Percentiles rank a stretch among this genome's conserved stretches.
These are phyloP conservation scores for Dasypogon diadema DNA, from an alignment of 2,888 invertebrate genomes.

Conservation along the genomic window DNA sequence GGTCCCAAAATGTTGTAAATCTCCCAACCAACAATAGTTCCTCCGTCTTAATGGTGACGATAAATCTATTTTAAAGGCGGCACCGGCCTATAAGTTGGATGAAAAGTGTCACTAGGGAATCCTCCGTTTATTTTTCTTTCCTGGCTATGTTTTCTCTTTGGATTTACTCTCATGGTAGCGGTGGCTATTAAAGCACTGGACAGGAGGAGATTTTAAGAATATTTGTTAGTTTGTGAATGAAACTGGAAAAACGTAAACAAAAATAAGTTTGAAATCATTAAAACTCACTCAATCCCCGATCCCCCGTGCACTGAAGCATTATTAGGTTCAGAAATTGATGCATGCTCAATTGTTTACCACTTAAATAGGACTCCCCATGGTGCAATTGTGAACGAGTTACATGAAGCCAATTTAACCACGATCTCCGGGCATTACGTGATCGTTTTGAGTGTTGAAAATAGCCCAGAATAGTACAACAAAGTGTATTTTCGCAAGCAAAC, in stretches of 20 bases:
- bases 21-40: constrained; percentile 32
- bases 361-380: constrained; percentile 25
- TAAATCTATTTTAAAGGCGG: constrained; percentile 43
- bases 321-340: constrained; percentile 1
- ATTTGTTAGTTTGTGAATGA: too few species aligned
- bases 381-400: not conserved
- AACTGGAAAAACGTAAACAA: too few species aligned
- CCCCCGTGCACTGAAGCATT: constrained; percentile 9
- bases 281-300: too few species aligned
- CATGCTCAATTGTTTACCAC: not conserved
- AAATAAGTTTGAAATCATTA: too few species aligned
- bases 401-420: constrained; percentile 4
- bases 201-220: not conserved
- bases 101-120: constrained; percentile 20
- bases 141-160: not conserved
- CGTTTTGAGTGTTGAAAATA: constrained; percentile 34
- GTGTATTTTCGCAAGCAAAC: constrained; percentile 1
- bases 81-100: constrained; percentile 4
- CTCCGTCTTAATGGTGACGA: constrained; percentile 22
- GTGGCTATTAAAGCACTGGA: not conserved
- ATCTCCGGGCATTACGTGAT: constrained; percentile 6
- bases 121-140: constrained; percentile 28
- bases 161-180: constrained; percentile 1
- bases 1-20: constrained; percentile 31
- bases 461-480: constrained; percentile 19